Conservation (phyloP, 2,113 vertebrate genomes). For the Chloebia gouldiae region DNA sequence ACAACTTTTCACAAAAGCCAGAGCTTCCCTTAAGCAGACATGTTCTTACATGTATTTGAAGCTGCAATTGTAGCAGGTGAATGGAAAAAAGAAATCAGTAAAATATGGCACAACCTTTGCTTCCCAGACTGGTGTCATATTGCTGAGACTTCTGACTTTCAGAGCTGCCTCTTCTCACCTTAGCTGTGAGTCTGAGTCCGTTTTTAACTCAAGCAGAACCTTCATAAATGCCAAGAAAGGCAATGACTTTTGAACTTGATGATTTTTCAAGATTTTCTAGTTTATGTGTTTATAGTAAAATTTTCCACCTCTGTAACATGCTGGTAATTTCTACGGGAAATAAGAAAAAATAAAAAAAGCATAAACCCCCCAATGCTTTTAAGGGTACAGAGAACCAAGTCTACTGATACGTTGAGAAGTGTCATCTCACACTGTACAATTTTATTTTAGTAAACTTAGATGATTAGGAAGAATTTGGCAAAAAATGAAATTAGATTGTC, state of each 20-base stretch:
- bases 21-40: neutral
- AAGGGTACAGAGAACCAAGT: neutral
- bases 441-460: neutral
- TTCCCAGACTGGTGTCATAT: neutral
- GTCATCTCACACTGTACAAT: neutral
- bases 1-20: neutral
- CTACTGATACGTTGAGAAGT: fast-evolving
- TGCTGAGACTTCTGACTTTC: neutral
- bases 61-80: neutral
- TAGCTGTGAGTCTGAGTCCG: neutral
- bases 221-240: neutral
- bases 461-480: neutral
- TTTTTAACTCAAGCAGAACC: neutral
- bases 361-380: neutral
- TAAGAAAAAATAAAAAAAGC: neutral
- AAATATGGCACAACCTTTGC: neutral
- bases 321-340: neutral
- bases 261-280: slow-evolving; percentile 1
- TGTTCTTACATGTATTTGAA: neutral
- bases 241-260: neutral
- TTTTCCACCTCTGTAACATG: neutral
- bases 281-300: neutral
- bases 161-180: neutral
- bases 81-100: neutral
- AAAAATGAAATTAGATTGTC: neutral